A percentile compares a stretch with the other conserved stretches of the same genome.
These are phyloP conservation scores for Dicentrarchus labrax DNA, from an alignment of 2,113 vertebrate species.

Conservation along the genomic window DNA sequence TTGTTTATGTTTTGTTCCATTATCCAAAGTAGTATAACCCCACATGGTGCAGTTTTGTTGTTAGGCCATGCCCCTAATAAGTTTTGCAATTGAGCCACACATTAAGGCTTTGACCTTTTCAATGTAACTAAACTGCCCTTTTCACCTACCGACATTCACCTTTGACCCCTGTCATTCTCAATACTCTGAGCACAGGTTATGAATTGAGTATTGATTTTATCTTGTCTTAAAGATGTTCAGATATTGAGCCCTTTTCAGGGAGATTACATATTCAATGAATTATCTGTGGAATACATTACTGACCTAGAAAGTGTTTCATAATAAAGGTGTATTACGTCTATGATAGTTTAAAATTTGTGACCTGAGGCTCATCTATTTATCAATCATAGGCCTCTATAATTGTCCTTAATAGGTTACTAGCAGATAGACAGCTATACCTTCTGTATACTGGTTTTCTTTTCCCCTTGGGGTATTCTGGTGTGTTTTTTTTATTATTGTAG, in stretches of 20 bases:
- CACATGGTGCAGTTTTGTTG: slow-evolving; percentile 34
- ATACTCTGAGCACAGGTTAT: slow-evolving; percentile 57
- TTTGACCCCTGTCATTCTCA: slow-evolving; percentile 80
- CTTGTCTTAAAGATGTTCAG: slow-evolving; percentile 52
- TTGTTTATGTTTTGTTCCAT: slow-evolving; percentile 17
- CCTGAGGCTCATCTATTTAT: background rate
- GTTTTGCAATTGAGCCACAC: slow-evolving; percentile 75
- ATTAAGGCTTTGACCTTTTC: slow-evolving; percentile 85
- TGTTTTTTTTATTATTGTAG: background rate
- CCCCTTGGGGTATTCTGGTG: background rate
- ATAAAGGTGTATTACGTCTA: background rate
- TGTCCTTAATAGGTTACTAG: background rate
- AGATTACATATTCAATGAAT: slow-evolving; percentile 15
- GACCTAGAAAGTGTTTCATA: background rate
- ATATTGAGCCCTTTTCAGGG: slow-evolving; percentile 60
- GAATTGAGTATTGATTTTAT: slow-evolving; percentile 79
- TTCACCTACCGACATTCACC: slow-evolving; percentile 80
- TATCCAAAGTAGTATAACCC: slow-evolving; percentile 4
- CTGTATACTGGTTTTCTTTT: background rate
- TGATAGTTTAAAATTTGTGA: background rate
- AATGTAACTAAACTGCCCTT: slow-evolving; percentile 81
- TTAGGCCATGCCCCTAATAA: slow-evolving; percentile 77
- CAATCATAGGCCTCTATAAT: background rate
- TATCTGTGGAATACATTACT: slow-evolving; percentile 17
- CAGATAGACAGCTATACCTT: background rate